Evolutionary conservation across 1,140 invertebrate species (phyloP).

Genomic region (Ceratoteleas bidentatus): DNA sequence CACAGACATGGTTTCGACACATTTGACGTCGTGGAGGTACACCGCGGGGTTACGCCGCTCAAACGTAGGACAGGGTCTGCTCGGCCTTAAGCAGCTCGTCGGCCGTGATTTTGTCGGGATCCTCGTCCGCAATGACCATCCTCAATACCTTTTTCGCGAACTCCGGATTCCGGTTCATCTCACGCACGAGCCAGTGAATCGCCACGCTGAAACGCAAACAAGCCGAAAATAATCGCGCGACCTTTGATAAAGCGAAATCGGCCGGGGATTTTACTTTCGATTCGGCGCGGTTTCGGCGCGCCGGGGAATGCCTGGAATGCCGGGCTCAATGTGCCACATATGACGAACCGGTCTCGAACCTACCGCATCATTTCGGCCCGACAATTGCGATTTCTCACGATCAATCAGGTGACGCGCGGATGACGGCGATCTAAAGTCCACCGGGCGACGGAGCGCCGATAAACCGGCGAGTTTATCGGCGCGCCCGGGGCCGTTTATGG

Average conservation of each 20-base stretch:
- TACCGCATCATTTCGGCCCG: conserved; percentile 26
- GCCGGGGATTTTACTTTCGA: conserved; percentile 36
- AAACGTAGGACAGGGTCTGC: conserved; percentile 61
- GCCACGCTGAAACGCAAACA: conserved; percentile 52
- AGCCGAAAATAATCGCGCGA: conserved; percentile 40
- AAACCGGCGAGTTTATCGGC: too few species aligned
- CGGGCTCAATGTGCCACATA: conserved; percentile 36
- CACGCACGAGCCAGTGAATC: conserved; percentile 60
- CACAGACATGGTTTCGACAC: conserved; percentile 44
- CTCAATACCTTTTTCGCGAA: conserved; percentile 64
- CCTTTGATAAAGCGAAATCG: conserved; percentile 26
- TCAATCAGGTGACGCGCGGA: conserved; percentile 13
- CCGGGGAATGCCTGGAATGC: conserved; percentile 26
- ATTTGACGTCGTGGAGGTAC: conserved; percentile 16
- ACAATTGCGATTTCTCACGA: conserved; percentile 24
- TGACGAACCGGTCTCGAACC: conserved; percentile 42
- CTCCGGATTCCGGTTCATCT: conserved; percentile 67
- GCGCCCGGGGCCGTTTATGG: too few species aligned
- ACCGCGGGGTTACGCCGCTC: conserved; percentile 25
- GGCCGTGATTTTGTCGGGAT: conserved; percentile 40
- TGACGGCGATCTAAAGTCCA: background rate
- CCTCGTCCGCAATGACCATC: conserved; percentile 57
- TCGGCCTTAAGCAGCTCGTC: conserved; percentile 61
- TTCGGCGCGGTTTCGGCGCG: conserved; percentile 19
- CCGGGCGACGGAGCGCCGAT: background rate